Evolutionary conservation across 2,888 invertebrate genomes (phyloP).

Genomic region (Pammene aurita): DNA sequence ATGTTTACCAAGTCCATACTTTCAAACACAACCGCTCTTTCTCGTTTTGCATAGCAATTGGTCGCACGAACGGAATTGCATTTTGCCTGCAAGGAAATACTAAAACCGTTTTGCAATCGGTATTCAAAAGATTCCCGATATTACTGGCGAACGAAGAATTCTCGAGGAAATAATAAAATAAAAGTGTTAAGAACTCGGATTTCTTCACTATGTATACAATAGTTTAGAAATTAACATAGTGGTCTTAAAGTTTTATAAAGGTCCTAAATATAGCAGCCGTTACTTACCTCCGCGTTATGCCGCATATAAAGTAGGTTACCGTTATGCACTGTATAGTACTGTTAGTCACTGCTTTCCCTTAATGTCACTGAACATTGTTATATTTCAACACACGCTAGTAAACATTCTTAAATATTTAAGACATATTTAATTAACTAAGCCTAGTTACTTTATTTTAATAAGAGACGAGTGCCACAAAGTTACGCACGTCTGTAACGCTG

Average conservation of each 20-base stretch:
- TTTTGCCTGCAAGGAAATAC: conserved; percentile 39
- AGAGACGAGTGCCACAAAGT: conserved; percentile 28
- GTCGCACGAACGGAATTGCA: conserved; percentile 37
- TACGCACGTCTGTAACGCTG: conserved; percentile 49
- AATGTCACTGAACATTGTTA: conserved; percentile 60
- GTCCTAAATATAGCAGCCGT: conserved; percentile 47
- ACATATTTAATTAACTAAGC: background rate
- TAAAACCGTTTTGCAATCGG: conserved; percentile 38
- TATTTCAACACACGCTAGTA: conserved; percentile 46
- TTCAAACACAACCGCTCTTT: conserved; percentile 25
- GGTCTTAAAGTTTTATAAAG: background rate
- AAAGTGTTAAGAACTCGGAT: conserved; percentile 1
- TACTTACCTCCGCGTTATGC: conserved; percentile 70
- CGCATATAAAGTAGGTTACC: conserved; percentile 70
- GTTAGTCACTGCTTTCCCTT: conserved; percentile 58
- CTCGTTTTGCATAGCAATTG: conserved; percentile 41
- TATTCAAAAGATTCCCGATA: conserved; percentile 38
- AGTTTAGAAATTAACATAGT: background rate
- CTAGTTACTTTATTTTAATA: background rate
- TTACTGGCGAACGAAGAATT: conserved; percentile 21
- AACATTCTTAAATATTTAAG: background rate
- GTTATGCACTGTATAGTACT: conserved; percentile 64
- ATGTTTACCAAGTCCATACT: conserved; percentile 21
- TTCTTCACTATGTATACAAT: background rate
- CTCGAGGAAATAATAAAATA: conserved; percentile 10